Conservation (phyloP, 1,140 invertebrate genomes). For the Neuroterus valhalla region DNA sequence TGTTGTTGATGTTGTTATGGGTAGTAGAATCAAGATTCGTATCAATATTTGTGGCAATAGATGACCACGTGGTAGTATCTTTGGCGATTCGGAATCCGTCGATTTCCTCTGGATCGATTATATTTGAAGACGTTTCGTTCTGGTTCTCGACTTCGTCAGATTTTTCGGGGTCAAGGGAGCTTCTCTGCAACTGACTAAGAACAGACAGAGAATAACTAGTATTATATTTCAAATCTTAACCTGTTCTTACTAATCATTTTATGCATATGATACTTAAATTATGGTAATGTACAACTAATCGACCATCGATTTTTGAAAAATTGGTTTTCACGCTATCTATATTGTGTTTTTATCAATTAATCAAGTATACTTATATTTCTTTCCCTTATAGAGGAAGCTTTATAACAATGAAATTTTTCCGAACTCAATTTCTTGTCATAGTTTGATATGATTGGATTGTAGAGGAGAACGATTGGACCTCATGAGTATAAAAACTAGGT, state of each 20-base stretch:
- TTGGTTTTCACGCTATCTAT: too few species aligned
- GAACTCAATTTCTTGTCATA: too few species aligned
- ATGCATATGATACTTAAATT: slow-evolving; percentile 28
- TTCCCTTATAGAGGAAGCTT: too few species aligned
- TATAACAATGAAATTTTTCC: too few species aligned
- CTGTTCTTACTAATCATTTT: background rate
- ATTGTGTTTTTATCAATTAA: too few species aligned
- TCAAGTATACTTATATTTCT: too few species aligned
- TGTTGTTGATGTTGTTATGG: slow-evolving; percentile 67
- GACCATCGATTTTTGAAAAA: too few species aligned
- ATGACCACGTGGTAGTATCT: slow-evolving; percentile 69
- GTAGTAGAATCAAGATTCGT: slow-evolving; percentile 54
- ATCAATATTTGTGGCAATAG: slow-evolving; percentile 64
- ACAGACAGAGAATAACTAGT: slow-evolving; percentile 36
- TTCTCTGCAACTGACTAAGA: slow-evolving; percentile 63
- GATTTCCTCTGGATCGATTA: slow-evolving; percentile 43
- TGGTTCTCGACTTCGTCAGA: slow-evolving; percentile 61
- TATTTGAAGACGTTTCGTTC: slow-evolving; percentile 52
- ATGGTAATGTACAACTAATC: too few species aligned
- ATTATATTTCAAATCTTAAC: background rate
- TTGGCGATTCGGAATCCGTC: slow-evolving; percentile 65
- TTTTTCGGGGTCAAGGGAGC: slow-evolving; percentile 44
- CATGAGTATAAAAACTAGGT: too few species aligned
- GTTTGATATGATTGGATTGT: too few species aligned
- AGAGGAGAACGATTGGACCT: too few species aligned